Conservation (phyloP, 2,797 vertebrate genomes). For the Pogoniulus pusillus region DNA sequence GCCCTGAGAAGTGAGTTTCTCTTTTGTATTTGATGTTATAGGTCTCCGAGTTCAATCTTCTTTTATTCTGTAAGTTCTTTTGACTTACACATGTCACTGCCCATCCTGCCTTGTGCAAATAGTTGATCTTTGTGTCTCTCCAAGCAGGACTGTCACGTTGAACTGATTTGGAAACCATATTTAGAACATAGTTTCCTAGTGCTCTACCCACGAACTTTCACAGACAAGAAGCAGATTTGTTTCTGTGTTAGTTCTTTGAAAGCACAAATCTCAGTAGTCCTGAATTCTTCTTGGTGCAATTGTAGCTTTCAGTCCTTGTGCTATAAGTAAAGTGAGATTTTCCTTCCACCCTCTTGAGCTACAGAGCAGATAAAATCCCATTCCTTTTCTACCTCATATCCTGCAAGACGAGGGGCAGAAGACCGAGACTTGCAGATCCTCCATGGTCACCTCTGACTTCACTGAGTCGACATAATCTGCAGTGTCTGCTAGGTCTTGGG, state of each 20-base stretch:
- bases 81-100: not conserved
- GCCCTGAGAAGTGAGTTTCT: not conserved
- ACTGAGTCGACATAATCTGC: not conserved
- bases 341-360: not conserved
- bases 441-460: not conserved
- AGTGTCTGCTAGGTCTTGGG: not conserved
- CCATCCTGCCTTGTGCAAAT: not conserved
- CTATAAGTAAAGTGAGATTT: constrained; percentile 14
- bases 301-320: not conserved
- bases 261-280: not conserved
- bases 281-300: not conserved
- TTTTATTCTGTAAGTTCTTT: not conserved
- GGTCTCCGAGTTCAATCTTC: not conserved
- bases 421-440: not conserved
- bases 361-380: constrained; percentile 15
- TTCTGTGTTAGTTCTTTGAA: not conserved
- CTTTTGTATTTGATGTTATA: not conserved
- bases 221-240: not conserved
- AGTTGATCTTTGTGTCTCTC: not conserved
- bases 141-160: not conserved
- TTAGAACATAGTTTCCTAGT: not conserved
- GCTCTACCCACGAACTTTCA: not conserved
- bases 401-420: not conserved
- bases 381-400: not conserved
- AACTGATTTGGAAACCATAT: not conserved